Conservation (phyloP, 2,888 invertebrate genomes). For the Cremastinae sp. region DNA sequence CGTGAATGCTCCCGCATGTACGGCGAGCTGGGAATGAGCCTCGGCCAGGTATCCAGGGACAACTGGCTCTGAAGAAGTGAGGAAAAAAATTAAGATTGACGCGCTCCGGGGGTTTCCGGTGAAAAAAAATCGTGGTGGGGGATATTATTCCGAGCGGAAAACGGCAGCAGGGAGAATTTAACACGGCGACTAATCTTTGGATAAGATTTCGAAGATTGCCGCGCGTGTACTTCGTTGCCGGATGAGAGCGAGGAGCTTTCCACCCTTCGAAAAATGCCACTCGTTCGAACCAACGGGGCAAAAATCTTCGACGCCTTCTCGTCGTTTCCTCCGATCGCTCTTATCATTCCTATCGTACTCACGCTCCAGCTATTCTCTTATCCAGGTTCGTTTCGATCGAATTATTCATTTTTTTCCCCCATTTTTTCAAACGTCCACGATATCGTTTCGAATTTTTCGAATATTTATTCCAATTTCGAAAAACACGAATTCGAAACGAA, state of each 20-base stretch:
- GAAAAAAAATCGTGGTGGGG: too few species aligned
- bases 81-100: neutral
- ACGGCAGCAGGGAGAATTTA: too few species aligned
- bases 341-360: slow-evolving; percentile 54
- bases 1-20: slow-evolving; percentile 39
- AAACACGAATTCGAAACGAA: too few species aligned
- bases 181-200: too few species aligned
- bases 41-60: slow-evolving; percentile 16
- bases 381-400: slow-evolving; percentile 53
- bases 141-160: too few species aligned
- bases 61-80: neutral
- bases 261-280: slow-evolving; percentile 57
- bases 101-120: too few species aligned
- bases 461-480: too few species aligned
- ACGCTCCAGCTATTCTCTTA: slow-evolving; percentile 58
- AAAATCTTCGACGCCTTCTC: slow-evolving; percentile 53
- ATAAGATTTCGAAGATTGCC: slow-evolving; percentile 46
- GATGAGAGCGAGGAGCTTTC: slow-evolving; percentile 50
- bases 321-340: slow-evolving; percentile 43
- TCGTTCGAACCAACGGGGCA: slow-evolving; percentile 49
- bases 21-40: slow-evolving; percentile 15
- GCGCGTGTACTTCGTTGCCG: slow-evolving; percentile 43
- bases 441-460: too few species aligned
- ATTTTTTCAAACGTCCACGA: neutral
- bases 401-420: slow-evolving; percentile 6